Evolutionary conservation across 1,140 invertebrate genomes (phyloP).

Genomic region (Drosophila equinoxialis): DNA sequence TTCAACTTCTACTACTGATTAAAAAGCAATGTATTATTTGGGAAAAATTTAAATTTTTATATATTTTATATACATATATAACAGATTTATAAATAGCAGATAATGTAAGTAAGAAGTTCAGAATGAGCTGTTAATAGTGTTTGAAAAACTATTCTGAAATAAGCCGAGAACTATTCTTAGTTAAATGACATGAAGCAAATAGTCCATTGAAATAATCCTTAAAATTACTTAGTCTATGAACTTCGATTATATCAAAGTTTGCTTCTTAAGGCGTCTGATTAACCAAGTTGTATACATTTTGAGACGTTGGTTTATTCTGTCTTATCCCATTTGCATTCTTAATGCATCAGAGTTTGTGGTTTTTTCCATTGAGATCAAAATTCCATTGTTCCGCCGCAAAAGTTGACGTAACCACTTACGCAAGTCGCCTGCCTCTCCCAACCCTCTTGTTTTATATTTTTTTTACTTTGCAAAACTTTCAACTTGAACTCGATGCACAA

Average conservation of each 20-base stretch:
- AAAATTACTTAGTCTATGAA: neutral
- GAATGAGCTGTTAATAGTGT: too few species aligned
- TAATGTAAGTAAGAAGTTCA: too few species aligned
- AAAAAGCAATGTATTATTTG: too few species aligned
- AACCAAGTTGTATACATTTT: neutral
- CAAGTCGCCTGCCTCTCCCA: neutral
- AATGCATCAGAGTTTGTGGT: constrained; percentile 50
- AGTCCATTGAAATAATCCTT: neutral
- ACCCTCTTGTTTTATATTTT: neutral
- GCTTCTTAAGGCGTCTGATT: neutral
- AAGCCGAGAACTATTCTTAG: too few species aligned
- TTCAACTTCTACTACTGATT: too few species aligned
- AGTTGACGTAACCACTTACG: constrained; percentile 35
- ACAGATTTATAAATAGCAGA: too few species aligned
- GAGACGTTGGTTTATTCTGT: neutral
- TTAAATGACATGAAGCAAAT: too few species aligned
- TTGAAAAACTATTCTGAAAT: too few species aligned
- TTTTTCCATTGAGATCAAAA: constrained; percentile 52
- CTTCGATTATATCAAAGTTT: neutral
- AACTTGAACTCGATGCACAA: constrained; percentile 16
- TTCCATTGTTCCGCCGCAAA: constrained; percentile 47
- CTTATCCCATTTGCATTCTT: constrained; percentile 29
- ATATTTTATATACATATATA: too few species aligned
- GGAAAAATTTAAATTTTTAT: too few species aligned
- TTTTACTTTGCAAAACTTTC: neutral